Percentiles rank a stretch among this genome's conserved stretches.
Evolutionary conservation across 1,140 invertebrate species (phyloP).

Genomic region (Camponotus pennsylvanicus): DNA sequence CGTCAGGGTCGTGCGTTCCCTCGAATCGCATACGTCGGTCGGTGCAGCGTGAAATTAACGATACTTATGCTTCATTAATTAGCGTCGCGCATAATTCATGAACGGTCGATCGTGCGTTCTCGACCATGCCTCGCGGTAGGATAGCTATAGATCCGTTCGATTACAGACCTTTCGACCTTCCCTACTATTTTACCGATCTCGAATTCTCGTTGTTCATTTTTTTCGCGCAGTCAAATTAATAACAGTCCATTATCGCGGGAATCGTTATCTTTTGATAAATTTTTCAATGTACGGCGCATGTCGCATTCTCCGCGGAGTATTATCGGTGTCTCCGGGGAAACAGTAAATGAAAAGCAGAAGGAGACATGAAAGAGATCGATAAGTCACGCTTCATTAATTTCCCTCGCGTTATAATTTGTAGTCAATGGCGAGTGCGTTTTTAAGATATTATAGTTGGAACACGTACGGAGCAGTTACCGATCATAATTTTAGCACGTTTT

Average conservation of each 20-base stretch:
- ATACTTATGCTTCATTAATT: slow-evolving; percentile 37
- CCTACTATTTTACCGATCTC: slow-evolving; percentile 7
- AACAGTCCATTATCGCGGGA: slow-evolving; percentile 14
- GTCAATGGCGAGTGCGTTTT: slow-evolving; percentile 31
- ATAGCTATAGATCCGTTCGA: not conserved
- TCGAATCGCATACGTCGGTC: slow-evolving; percentile 55
- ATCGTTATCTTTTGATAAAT: not conserved
- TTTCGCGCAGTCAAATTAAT: not conserved
- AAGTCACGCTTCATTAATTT: slow-evolving; percentile 56
- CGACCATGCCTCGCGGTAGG: not conserved
- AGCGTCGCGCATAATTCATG: slow-evolving; percentile 25
- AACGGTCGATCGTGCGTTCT: not conserved
- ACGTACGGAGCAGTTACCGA: slow-evolving; percentile 29
- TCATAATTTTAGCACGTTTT: slow-evolving; percentile 53
- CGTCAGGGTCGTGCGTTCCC: slow-evolving; percentile 1
- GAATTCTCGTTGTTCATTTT: not conserved
- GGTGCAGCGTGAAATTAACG: slow-evolving; percentile 52
- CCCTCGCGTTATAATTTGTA: slow-evolving; percentile 38
- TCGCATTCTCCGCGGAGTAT: not conserved
- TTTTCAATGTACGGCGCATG: not conserved
- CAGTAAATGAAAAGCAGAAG: slow-evolving; percentile 22
- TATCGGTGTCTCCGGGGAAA: not conserved
- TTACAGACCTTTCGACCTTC: not conserved
- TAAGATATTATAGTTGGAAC: slow-evolving; percentile 19
- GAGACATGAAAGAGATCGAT: slow-evolving; percentile 32